phyloP scores from a whole-genome alignment of 2,113 vertebrate genomes.

The Tragelaphus strepsiceros region DNA sequence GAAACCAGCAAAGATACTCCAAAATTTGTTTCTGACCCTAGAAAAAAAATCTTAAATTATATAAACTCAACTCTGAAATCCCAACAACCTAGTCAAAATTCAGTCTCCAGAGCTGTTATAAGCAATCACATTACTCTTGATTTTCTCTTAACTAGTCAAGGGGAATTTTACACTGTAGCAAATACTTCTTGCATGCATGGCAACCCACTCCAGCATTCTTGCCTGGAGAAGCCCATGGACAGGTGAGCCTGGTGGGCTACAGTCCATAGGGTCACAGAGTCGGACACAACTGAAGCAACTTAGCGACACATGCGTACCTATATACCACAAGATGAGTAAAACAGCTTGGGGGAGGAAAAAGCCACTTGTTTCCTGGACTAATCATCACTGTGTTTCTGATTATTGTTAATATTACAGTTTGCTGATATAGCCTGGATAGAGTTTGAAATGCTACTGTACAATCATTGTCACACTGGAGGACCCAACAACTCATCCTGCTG shows the following conservation, averaged over 20 bases:
- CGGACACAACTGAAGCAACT: neutral
- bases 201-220: neutral
- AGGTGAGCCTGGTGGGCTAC: neutral
- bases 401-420: neutral
- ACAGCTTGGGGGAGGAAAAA: neutral
- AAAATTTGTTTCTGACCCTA: neutral
- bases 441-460: neutral
- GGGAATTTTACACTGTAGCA: neutral
- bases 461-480: neutral
- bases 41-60: neutral
- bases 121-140: neutral
- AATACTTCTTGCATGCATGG: neutral
- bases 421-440: neutral
- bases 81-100: conserved; percentile 8
- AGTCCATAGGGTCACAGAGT: neutral
- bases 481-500: neutral
- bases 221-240: neutral
- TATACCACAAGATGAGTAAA: neutral
- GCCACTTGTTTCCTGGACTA: neutral
- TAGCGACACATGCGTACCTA: neutral
- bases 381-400: conserved; percentile 26
- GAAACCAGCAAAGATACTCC: neutral
- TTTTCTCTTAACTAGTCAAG: conserved; percentile 24
- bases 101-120: neutral
- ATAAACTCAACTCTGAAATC: neutral